phyloP scores from a whole-genome alignment of 2,797 vertebrate species.

The Micromesistius poutassou region DNA sequence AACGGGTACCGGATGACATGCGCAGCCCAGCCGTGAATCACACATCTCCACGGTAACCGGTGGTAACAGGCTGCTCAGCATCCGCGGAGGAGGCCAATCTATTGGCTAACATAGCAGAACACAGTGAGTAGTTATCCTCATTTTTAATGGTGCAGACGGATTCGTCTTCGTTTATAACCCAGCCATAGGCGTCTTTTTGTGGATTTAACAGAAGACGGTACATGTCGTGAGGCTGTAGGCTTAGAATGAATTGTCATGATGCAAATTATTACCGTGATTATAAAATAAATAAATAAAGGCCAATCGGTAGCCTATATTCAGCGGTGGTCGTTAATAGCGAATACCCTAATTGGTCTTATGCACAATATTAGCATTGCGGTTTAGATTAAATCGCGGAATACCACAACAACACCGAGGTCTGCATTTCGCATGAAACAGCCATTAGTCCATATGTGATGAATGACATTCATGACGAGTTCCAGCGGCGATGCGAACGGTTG shows the following conservation, averaged over 20 bases:
- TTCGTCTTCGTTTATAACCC: background rate
- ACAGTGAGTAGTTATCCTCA: slow-evolving; percentile 52
- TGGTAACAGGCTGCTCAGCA: slow-evolving; percentile 51
- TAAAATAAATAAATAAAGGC: background rate
- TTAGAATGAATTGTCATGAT: background rate
- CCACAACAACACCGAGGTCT: background rate
- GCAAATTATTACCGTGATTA: background rate
- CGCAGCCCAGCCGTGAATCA: slow-evolving; percentile 64
- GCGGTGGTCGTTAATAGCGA: background rate
- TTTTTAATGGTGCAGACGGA: background rate
- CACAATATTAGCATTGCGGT: background rate
- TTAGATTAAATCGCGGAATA: background rate
- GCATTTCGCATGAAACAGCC: background rate
- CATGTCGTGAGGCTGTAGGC: background rate
- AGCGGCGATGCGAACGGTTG: background rate
- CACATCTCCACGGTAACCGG: slow-evolving; percentile 71
- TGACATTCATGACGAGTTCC: background rate
- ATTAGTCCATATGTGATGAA: background rate
- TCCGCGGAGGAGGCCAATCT: slow-evolving; percentile 37
- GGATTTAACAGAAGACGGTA: background rate
- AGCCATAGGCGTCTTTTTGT: background rate
- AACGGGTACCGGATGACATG: slow-evolving; percentile 50
- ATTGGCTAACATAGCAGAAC: slow-evolving; percentile 28
- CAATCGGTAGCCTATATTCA: background rate
- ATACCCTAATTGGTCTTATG: background rate